A percentile compares a stretch with the other conserved stretches of the same genome.
These are phyloP conservation scores for Mesaphorura yosii DNA, from an alignment of 1,140 invertebrate species.

Conservation along the genomic window DNA sequence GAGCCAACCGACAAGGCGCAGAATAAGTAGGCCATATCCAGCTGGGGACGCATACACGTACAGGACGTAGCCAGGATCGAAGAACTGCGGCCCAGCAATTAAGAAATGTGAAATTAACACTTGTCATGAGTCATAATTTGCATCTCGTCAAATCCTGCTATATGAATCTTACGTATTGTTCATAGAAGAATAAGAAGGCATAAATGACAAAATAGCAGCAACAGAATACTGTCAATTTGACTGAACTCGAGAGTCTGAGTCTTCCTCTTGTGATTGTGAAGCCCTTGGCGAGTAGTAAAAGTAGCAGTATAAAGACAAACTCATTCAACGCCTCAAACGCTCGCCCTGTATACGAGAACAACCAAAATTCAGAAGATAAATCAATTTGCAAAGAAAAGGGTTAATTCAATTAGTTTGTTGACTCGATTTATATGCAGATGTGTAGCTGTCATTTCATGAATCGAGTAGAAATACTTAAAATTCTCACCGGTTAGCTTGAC, in stretches of 20 bases:
- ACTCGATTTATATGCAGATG: too few relatives aligned
- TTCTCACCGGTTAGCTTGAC: slow-evolving; percentile 48
- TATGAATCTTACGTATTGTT: slow-evolving; percentile 48
- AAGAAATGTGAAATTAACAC: neutral
- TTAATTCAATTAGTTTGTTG: too few relatives aligned
- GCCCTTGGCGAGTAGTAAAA: slow-evolving; percentile 75
- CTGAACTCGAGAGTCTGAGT: slow-evolving; percentile 51
- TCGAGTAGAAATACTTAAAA: neutral
- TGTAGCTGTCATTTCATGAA: too few relatives aligned
- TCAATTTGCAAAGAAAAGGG: too few relatives aligned
- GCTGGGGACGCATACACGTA: slow-evolving; percentile 81
- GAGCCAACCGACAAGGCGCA: slow-evolving; percentile 65
- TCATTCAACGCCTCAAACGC: slow-evolving; percentile 58
- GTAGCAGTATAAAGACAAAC: slow-evolving; percentile 58
- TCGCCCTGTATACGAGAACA: slow-evolving; percentile 45
- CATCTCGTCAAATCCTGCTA: neutral
- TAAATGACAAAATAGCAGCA: slow-evolving; percentile 59
- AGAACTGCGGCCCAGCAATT: slow-evolving; percentile 46
- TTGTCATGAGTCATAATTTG: slow-evolving; percentile 9
- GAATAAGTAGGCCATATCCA: slow-evolving; percentile 66
- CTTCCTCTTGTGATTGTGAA: slow-evolving; percentile 77
- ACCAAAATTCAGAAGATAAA: neutral
- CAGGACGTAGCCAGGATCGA: slow-evolving; percentile 76
- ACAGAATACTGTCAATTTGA: slow-evolving; percentile 71
- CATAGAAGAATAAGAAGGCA: slow-evolving; percentile 61